A percentile compares a stretch with the other conserved stretches of the same genome.
Evolutionary conservation across 2,113 vertebrate species (phyloP).

Genomic region (Cromileptes altivelis): DNA sequence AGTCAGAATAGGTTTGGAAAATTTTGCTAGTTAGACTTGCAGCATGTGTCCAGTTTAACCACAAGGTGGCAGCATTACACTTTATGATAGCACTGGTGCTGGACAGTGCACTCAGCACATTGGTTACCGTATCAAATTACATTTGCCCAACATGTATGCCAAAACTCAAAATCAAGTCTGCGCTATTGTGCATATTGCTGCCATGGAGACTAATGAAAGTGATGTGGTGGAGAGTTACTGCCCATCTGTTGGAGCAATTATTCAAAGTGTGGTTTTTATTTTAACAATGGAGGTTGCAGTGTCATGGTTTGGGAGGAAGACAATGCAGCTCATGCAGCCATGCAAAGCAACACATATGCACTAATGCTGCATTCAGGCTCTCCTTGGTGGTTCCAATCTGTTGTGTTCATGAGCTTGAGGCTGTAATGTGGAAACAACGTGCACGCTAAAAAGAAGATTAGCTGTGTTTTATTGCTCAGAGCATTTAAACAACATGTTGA

Average conservation of each 20-base stretch:
- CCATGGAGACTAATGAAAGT: neutral
- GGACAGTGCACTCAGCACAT: neutral
- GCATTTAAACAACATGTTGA: too few species aligned
- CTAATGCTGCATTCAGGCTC: too few species aligned
- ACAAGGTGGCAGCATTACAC: slow-evolving; percentile 60
- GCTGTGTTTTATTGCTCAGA: too few species aligned
- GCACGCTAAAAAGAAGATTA: too few species aligned
- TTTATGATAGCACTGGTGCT: neutral
- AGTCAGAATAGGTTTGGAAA: neutral
- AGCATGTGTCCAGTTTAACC: neutral
- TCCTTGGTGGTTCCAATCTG: too few species aligned
- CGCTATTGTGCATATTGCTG: neutral
- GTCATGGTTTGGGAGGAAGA: neutral
- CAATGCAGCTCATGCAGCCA: slow-evolving; percentile 2
- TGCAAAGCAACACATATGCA: neutral
- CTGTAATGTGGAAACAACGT: too few species aligned
- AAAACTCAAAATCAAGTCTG: neutral
- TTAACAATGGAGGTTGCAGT: neutral
- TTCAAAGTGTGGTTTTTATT: neutral
- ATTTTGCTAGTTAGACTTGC: neutral
- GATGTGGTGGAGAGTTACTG: neutral
- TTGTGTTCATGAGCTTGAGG: too few species aligned
- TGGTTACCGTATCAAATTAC: slow-evolving; percentile 8
- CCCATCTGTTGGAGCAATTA: slow-evolving; percentile 1
- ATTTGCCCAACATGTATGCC: neutral